Percentiles rank a stretch among this genome's conserved stretches.
Evolutionary conservation across 2,888 invertebrate species (phyloP).

Genomic region (Pollenia amentaria): DNA sequence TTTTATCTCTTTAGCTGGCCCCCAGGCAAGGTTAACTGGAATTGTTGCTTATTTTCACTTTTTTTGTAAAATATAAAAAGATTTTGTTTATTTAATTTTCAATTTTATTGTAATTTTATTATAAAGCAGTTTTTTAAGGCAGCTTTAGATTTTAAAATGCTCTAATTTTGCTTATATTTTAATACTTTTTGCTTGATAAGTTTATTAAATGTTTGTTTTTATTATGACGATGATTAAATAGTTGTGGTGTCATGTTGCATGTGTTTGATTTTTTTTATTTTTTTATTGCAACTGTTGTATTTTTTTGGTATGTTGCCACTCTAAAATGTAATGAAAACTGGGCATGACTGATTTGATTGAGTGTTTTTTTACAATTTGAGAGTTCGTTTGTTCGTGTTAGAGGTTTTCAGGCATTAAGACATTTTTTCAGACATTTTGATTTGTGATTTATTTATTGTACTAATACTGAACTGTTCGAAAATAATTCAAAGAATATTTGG

Average conservation of each 20-base stretch:
- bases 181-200: slow-evolving; percentile 28
- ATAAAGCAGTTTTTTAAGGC: background rate
- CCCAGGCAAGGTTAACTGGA: slow-evolving; percentile 73
- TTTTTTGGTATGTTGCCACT: slow-evolving; percentile 31
- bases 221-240: slow-evolving; percentile 47
- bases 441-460: background rate
- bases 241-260: slow-evolving; percentile 28
- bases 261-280: background rate
- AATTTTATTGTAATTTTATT: slow-evolving; percentile 15
- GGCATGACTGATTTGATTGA: slow-evolving; percentile 40
- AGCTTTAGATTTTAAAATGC: slow-evolving; percentile 11
- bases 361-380: slow-evolving; percentile 11
- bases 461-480: background rate
- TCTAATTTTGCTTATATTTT: slow-evolving; percentile 32
- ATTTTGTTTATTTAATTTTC: slow-evolving; percentile 21
- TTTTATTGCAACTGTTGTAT: background rate
- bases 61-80: background rate
- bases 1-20: slow-evolving; percentile 61
- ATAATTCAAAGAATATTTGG: background rate
- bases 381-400: background rate
- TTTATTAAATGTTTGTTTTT: slow-evolving; percentile 57
- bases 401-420: background rate
- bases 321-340: slow-evolving; percentile 45
- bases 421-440: background rate
- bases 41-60: slow-evolving; percentile 70